phyloP scores from a whole-genome alignment of 2,797 vertebrate genomes.

The Pseudochromis fuscus region DNA sequence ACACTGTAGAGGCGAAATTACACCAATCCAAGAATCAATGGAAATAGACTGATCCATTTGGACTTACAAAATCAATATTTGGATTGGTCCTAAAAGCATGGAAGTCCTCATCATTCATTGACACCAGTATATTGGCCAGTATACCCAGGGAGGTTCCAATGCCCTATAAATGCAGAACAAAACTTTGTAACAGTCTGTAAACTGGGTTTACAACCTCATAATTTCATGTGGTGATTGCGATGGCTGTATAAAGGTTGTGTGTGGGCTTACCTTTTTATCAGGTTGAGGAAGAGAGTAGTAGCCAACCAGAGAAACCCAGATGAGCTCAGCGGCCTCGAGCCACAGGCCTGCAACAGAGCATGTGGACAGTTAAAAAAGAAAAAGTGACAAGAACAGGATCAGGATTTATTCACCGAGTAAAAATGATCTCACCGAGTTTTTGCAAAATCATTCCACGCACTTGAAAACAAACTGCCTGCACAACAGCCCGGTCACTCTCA shows the following conservation, averaged over 20 bases:
- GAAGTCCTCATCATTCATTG: constrained; percentile 94
- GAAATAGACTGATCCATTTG: not conserved
- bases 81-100: constrained; percentile 81
- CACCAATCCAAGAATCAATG: not conserved
- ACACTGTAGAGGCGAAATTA: not conserved
- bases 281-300: constrained; percentile 91
- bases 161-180: constrained; percentile 82
- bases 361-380: not conserved
- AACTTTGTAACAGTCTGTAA: not conserved
- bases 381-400: not conserved
- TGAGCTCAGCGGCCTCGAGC: constrained; percentile 92
- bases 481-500: constrained; percentile 88
- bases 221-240: not conserved
- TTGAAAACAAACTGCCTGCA: constrained; percentile 94
- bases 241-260: not conserved
- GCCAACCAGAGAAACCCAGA: constrained; percentile 92
- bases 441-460: constrained; percentile 94
- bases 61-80: constrained; percentile 85
- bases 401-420: fast-evolving
- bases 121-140: constrained; percentile 91
- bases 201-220: not conserved
- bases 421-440: constrained; percentile 88
- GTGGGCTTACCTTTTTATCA: constrained; percentile 91
- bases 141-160: constrained; percentile 93
- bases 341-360: constrained; percentile 88